Evolutionary conservation across 2,888 invertebrate genomes (phyloP), one percentile per base, ranked within the genome.

Genomic region (Catotricha subobsoleta): DNA sequence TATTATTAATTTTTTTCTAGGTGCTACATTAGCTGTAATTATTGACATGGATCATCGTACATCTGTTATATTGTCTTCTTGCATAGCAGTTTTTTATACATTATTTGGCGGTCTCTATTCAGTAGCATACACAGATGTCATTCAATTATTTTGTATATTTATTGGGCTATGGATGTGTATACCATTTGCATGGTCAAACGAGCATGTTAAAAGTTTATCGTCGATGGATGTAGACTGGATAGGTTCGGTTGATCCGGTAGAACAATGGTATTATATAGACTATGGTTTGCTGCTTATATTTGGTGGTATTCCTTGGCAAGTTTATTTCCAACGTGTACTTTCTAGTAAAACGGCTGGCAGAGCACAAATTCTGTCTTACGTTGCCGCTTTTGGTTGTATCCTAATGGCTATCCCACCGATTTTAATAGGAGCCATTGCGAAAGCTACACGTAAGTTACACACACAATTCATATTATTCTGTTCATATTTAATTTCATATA

Each of bases 231-330:
- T 82, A 40, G 86, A 90, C 57, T 92, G 91, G 91, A 81, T 92
- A 47, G 92, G 92, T 2, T 65, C 68, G 40, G 67, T 92, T 10
- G 72, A 79, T 0, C 64, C 75, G 0, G 64, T 69, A 2, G 79
- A 83, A 53, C 73, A 80, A 51, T 83, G 82, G 68, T 78, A 69
- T 51, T 95, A 94, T 58, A 52, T 86, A 39, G 95, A 95, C 65
- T 80, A 84, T 51, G 88, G 86, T 10, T 65, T 95, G 50, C 67
- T 97, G 51, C 69, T 95, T 44, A 67, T 94, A 37, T 91, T 95
- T 54, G 95, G 95, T 15, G 95, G 95, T 33, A 94, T 95, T 51
- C 95, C 95, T 1, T 95, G 95, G 92, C 90, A 94, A 76, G 80
- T 79, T 20, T 97, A 97, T 61, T 97, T 97, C 66, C 97, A 98